Base-by-base conservation (phyloP, 2,113 vertebrate species). In the Carassius gibelio region DNA sequence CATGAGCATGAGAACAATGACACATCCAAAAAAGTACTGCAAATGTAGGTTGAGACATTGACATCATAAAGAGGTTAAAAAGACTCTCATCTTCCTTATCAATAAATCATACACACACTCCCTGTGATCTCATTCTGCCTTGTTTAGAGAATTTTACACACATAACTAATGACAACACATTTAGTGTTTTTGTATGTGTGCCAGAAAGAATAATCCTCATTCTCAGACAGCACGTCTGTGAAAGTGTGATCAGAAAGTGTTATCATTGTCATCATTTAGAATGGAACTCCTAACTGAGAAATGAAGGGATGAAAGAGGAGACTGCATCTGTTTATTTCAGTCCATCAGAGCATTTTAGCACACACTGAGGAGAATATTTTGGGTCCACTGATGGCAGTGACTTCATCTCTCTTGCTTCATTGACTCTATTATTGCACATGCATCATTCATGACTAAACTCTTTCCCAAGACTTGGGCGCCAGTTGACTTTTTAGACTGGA, bases 341-440 rank as follows among this genome's bases (percentile, higher is more conserved):
- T 83, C 48, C 23, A 34, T 55, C 8, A 84, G 38, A 76, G 36
- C 19, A 68, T 57, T 77, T 85, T 48, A 80, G 50, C 66, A 80
- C 34, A 72, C 66, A 50, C 52, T 15, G 57, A 59, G 77, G 84
- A 71, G 48, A 66, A 72, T 74, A 42, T 87, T 30, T 66, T 61
- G 69, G 30, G 14, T 84, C 57, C 38, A 42, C 42, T 83, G 64
- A 82, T 2, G 19, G 62, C 75, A 78, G 34, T 50, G 26, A 38
- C 21, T 74, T 3, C 15, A 21, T 74, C 45, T 36, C 50, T 55
- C 17, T 15, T 52, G 59, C 76, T 42, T 9, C 75, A 62, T 26
- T 80, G 42, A 74, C 42, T 66, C 38, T 34, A 66, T 76, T 42
- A 61, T 77, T 77, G 48, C 36, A 59, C 26, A 42, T 78, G 38